These are phyloP conservation scores for Blastobasis adustella DNA, from an alignment of 2,888 invertebrate genomes.

Conservation along the genomic window DNA sequence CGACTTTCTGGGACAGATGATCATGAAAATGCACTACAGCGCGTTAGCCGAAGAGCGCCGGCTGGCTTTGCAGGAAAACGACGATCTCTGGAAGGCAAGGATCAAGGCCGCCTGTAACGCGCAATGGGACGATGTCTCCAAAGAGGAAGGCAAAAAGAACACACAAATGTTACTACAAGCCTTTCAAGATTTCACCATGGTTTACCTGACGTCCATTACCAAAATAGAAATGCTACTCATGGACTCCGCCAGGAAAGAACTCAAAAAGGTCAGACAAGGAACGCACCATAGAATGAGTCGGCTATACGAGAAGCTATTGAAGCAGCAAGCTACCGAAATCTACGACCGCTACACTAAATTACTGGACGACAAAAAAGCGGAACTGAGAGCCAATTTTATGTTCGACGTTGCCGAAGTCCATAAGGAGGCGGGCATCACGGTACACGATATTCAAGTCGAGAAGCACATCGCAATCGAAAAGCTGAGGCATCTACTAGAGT, in stretches of 20 bases:
- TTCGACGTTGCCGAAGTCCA: slow-evolving; percentile 28
- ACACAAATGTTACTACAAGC: slow-evolving; percentile 36
- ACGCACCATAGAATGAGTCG: slow-evolving; percentile 36
- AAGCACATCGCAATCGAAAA: slow-evolving; percentile 55
- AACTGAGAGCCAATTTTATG: slow-evolving; percentile 39
- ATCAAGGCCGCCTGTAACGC: slow-evolving; percentile 24
- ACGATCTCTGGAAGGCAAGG: slow-evolving; percentile 38
- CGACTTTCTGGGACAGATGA: slow-evolving; percentile 28
- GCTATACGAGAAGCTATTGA: slow-evolving; percentile 30
- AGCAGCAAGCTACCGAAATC: slow-evolving; percentile 43
- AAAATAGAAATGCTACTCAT: slow-evolving; percentile 45
- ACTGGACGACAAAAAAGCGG: slow-evolving; percentile 33
- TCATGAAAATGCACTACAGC: slow-evolving; percentile 31
- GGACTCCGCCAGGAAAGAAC: slow-evolving; percentile 39
- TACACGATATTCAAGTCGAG: slow-evolving; percentile 53
- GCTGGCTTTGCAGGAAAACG: slow-evolving; percentile 31
- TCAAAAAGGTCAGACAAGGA: slow-evolving; percentile 31
- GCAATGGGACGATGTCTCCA: slow-evolving; percentile 30
- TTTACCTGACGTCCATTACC: slow-evolving; percentile 40
- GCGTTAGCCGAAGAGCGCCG: slow-evolving; percentile 33
- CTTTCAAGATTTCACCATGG: slow-evolving; percentile 35
- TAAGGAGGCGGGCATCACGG: slow-evolving; percentile 20
- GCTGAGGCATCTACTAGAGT: slow-evolving; percentile 40
- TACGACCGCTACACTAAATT: slow-evolving; percentile 40
- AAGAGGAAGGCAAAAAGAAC: slow-evolving; percentile 29